These are phyloP conservation scores for Choristoneura fumiferana DNA, from an alignment of 1,140 invertebrate genomes.

Conservation along the genomic window DNA sequence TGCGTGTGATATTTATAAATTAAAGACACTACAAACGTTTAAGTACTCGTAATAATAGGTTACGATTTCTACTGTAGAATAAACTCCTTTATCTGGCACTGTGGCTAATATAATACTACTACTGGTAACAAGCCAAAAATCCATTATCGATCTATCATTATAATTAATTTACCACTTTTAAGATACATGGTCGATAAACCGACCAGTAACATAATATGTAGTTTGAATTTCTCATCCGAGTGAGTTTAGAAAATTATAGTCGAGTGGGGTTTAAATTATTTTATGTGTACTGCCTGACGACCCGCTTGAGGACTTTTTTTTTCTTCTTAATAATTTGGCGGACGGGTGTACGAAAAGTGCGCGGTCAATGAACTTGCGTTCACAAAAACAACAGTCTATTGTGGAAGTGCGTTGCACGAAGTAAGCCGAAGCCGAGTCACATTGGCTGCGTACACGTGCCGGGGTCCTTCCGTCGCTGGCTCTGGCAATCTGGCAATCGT, in stretches of 20 bases:
- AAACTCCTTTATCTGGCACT: background rate
- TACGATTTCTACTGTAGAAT: background rate
- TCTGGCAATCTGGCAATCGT: background rate
- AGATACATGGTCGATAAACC: conserved; percentile 4
- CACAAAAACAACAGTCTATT: conserved; percentile 59
- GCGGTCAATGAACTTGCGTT: conserved; percentile 47
- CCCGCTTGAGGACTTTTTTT: conserved; percentile 25
- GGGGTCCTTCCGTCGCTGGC: background rate
- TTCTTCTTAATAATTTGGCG: conserved; percentile 38
- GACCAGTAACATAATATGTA: background rate
- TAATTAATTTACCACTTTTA: conserved; percentile 16
- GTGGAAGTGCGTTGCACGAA: conserved; percentile 47
- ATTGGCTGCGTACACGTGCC: conserved; percentile 22
- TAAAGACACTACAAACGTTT: conserved; percentile 26
- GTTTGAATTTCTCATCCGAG: too few species aligned
- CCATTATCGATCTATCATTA: conserved; percentile 10
- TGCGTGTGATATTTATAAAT: conserved; percentile 63
- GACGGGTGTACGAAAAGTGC: conserved; percentile 49
- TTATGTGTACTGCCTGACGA: conserved; percentile 6
- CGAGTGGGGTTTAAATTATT: background rate
- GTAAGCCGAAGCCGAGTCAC: conserved; percentile 24
- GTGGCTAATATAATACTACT: background rate
- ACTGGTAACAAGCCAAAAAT: background rate
- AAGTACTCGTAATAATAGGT: conserved; percentile 14
- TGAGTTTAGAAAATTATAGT: conserved; percentile 8